Conservation (phyloP, 2,797 vertebrate genomes). For the Cheirogaleus major region DNA sequence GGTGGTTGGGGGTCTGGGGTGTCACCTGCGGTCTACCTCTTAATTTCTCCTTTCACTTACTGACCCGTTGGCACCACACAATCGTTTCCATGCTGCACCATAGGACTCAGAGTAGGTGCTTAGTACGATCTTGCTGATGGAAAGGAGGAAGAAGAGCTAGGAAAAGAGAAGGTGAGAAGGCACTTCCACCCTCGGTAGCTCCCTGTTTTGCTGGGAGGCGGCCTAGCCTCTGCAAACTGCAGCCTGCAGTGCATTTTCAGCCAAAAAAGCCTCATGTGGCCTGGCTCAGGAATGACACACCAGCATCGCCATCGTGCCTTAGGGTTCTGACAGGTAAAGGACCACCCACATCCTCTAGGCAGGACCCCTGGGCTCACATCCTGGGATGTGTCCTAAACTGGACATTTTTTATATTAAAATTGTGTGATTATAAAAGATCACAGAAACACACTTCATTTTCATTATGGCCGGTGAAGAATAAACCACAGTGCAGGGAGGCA, state of each 20-base stretch:
- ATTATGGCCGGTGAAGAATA: background rate
- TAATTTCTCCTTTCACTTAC: background rate
- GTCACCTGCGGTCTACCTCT: background rate
- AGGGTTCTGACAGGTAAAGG: background rate
- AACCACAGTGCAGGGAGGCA: background rate
- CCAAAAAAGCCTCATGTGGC: background rate
- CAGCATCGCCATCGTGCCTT: background rate
- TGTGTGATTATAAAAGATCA: background rate
- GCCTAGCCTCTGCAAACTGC: background rate
- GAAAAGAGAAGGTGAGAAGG: no score
- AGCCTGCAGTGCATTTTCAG: background rate
- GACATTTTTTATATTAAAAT: background rate
- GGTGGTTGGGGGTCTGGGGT: background rate
- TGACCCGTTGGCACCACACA: background rate
- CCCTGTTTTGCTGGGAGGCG: background rate
- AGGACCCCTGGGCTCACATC: background rate
- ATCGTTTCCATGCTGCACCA: accelerated
- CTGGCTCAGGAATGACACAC: background rate
- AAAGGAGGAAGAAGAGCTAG: background rate
- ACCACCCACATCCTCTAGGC: background rate
- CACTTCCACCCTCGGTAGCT: background rate
- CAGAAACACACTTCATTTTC: background rate
- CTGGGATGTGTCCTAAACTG: background rate
- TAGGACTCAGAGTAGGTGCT: background rate
- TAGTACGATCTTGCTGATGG: no score